Percentiles rank a stretch among this genome's conserved stretches.
Evolutionary conservation across 2,888 invertebrate species (phyloP).

Genomic region (Pandemis heparana): DNA sequence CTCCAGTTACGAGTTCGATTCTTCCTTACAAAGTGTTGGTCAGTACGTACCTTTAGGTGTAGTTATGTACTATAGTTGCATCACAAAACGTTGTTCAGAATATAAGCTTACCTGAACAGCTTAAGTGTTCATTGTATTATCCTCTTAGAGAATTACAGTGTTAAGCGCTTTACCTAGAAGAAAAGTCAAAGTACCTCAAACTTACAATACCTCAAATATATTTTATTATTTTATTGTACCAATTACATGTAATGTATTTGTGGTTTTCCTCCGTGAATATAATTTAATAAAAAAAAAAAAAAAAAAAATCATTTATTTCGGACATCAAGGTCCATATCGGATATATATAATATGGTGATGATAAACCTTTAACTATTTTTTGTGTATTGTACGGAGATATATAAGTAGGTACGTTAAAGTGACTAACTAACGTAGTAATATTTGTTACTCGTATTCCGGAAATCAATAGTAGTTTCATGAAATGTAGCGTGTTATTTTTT

Average conservation of each 20-base stretch:
- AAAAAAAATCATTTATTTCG: too few relatives aligned
- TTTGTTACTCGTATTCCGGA: background rate
- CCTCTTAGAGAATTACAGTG: conserved; percentile 44
- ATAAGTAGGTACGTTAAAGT: too few relatives aligned
- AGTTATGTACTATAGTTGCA: conserved; percentile 26
- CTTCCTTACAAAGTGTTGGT: too few relatives aligned
- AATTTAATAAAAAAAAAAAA: too few relatives aligned
- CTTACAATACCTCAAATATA: conserved; percentile 43
- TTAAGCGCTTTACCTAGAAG: conserved; percentile 41
- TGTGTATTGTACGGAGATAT: too few relatives aligned
- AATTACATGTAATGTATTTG: background rate
- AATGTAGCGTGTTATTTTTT: background rate
- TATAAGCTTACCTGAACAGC: conserved; percentile 39
- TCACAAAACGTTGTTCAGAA: conserved; percentile 32
- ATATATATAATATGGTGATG: too few relatives aligned
- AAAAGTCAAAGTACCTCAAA: conserved; percentile 40
- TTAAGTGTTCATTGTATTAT: conserved; percentile 33
- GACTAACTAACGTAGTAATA: too few relatives aligned
- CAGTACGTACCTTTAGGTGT: conserved; percentile 5
- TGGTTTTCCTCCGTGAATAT: background rate
- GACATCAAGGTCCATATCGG: too few relatives aligned
- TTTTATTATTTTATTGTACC: background rate
- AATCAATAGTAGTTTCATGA: background rate
- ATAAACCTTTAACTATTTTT: too few relatives aligned
- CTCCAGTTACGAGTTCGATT: conserved; percentile 1